Evolutionary conservation across 2,797 vertebrate species (phyloP).

Genomic region (Fundulus diaphanus): DNA sequence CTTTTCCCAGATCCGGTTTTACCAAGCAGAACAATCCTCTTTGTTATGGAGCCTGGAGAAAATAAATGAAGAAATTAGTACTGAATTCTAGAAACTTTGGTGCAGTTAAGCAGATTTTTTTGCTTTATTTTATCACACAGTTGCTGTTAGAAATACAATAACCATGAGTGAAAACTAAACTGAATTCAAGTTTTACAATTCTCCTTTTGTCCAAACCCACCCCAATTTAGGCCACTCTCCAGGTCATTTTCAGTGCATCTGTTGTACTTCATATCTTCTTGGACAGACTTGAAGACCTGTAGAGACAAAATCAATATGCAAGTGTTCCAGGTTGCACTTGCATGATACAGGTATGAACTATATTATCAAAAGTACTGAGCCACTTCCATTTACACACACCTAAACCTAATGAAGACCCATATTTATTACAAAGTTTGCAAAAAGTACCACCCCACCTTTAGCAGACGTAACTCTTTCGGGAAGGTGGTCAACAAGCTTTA

Average conservation of each 20-base stretch:
- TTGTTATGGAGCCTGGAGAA: constrained; percentile 11
- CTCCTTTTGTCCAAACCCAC: constrained; percentile 34
- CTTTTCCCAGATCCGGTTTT: constrained; percentile 69
- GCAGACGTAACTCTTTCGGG: too few species aligned
- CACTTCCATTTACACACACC: too few species aligned
- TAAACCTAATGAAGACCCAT: too few species aligned
- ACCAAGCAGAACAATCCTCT: constrained; percentile 54
- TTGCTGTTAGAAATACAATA: background rate
- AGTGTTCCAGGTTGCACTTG: background rate
- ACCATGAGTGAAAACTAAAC: background rate
- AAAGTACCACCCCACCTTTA: too few species aligned
- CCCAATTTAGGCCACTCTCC: constrained; percentile 18
- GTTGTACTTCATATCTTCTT: constrained; percentile 17
- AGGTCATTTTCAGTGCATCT: background rate
- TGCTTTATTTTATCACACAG: background rate
- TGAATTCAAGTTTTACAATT: background rate
- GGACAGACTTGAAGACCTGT: constrained; percentile 45
- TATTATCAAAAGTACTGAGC: too few species aligned
- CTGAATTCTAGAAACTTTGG: background rate
- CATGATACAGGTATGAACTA: background rate
- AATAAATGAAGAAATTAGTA: background rate
- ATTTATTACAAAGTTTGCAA: too few species aligned
- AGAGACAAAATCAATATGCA: constrained; percentile 10
- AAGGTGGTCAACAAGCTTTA: too few species aligned
- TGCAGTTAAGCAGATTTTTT: too few species aligned